phyloP scores from a whole-genome alignment of 2,113 vertebrate species.

The Mesembrinibis cayennensis region DNA sequence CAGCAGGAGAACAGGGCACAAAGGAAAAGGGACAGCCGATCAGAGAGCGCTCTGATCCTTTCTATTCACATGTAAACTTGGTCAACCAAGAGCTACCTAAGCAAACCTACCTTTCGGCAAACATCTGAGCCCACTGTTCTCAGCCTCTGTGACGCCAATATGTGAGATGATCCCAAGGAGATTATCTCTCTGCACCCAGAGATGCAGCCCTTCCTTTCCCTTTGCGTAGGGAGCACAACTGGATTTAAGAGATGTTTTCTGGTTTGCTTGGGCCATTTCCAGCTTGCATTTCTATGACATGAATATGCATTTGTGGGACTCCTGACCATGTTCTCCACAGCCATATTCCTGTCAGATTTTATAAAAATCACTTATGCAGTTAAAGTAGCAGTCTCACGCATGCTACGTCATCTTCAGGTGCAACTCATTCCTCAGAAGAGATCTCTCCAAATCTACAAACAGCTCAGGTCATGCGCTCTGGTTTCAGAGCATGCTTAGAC shows the following conservation, averaged over 20 bases:
- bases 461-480: not conserved
- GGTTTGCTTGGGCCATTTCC: not conserved
- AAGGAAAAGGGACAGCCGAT: not conserved
- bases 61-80: not conserved
- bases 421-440: not conserved
- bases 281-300: not conserved
- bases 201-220: not conserved
- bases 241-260: not conserved
- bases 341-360: not conserved
- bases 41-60: not conserved
- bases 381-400: not conserved
- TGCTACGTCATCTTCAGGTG: not conserved
- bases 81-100: not conserved
- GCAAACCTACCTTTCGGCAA: not conserved
- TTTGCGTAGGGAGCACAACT: rapidly evolving
- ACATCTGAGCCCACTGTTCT: not conserved
- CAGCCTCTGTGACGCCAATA: not conserved
- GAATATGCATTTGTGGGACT: not conserved
- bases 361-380: not conserved
- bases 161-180: not conserved
- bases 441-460: not conserved
- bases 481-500: not conserved
- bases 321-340: not conserved
- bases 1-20: not conserved
- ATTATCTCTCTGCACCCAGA: not conserved